A percentile compares a stretch with the other conserved stretches of the same genome.
Evolutionary conservation across 2,797 vertebrate genomes (phyloP).

Genomic region (Percopsis omiscomaycus): DNA sequence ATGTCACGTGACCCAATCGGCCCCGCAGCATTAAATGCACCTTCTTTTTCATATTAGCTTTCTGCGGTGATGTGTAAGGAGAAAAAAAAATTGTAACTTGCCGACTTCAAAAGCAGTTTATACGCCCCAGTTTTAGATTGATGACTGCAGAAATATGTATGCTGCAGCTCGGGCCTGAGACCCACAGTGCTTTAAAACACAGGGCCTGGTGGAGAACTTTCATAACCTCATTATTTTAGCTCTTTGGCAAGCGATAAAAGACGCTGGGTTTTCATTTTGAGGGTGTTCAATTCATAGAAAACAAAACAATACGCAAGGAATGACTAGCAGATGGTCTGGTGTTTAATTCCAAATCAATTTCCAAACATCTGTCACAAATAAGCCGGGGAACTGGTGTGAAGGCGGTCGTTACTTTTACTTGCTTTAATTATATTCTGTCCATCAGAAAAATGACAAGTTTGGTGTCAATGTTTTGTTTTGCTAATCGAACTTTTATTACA

Average conservation of each 20-base stretch:
- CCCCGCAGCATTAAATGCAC: background rate
- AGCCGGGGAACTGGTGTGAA: conserved; percentile 19
- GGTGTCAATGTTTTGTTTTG: background rate
- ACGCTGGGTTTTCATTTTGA: conserved; percentile 56
- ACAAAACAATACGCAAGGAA: conserved; percentile 67
- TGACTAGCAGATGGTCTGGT: conserved; percentile 72
- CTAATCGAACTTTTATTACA: background rate
- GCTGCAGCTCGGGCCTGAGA: conserved; percentile 32
- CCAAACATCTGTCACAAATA: conserved; percentile 72
- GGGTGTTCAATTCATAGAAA: conserved; percentile 69
- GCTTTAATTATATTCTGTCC: conserved; percentile 38
- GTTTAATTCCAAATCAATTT: conserved; percentile 61
- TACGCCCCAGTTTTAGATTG: conserved; percentile 28
- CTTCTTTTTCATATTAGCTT: conserved; percentile 33
- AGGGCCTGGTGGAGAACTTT: conserved; percentile 57
- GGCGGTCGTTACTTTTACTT: conserved; percentile 25
- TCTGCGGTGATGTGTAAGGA: background rate
- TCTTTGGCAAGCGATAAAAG: conserved; percentile 75
- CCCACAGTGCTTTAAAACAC: conserved; percentile 40
- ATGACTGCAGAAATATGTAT: conserved; percentile 34
- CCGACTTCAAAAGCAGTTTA: conserved; percentile 39
- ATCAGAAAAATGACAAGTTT: conserved; percentile 6
- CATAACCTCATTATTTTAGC: conserved; percentile 67
- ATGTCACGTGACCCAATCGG: conserved; percentile 37
- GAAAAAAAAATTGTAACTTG: conserved; percentile 4